Conservation (phyloP, 2,888 invertebrate species). For the Sarcophaga carnaria region DNA sequence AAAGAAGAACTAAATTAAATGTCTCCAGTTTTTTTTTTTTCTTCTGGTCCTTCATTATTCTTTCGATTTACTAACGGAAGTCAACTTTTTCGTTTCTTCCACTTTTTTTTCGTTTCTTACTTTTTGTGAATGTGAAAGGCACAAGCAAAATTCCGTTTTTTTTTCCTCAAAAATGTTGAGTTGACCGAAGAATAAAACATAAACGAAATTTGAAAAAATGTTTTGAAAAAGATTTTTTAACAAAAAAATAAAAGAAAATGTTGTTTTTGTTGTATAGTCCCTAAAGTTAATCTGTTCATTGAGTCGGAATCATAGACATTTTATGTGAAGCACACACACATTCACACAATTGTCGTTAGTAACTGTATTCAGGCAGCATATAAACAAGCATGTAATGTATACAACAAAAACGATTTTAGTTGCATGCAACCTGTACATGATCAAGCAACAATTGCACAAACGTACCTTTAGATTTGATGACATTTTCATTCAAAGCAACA, state of each 20-base stretch:
- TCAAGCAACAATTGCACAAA: not conserved
- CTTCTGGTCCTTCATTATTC: conserved; percentile 2
- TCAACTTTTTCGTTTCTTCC: not conserved
- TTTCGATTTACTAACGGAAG: conserved; percentile 26
- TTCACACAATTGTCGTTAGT: conserved; percentile 41
- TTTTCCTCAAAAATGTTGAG: too few species aligned
- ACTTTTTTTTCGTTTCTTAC: too few species aligned
- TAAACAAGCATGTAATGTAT: conserved; percentile 56
- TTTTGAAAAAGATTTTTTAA: not conserved
- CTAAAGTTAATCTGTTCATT: conserved; percentile 57
- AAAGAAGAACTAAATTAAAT: conserved; percentile 40
- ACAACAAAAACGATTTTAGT: conserved; percentile 21
- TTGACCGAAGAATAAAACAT: not conserved
- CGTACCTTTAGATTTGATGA: conserved; percentile 46
- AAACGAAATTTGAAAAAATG: not conserved
- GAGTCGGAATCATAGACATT: conserved; percentile 57
- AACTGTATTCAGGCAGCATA: conserved; percentile 50
- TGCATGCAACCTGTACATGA: conserved; percentile 21
- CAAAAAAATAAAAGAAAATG: too few species aligned
- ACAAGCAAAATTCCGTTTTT: not conserved
- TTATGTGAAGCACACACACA: conserved; percentile 18
- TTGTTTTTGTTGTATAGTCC: conserved; percentile 19
- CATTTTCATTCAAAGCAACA: conserved; percentile 73
- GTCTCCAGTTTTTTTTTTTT: conserved; percentile 20
- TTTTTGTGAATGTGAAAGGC: conserved; percentile 22